phyloP scores from a whole-genome alignment of 1,140 invertebrate genomes.

The Trissolcus basalis region DNA sequence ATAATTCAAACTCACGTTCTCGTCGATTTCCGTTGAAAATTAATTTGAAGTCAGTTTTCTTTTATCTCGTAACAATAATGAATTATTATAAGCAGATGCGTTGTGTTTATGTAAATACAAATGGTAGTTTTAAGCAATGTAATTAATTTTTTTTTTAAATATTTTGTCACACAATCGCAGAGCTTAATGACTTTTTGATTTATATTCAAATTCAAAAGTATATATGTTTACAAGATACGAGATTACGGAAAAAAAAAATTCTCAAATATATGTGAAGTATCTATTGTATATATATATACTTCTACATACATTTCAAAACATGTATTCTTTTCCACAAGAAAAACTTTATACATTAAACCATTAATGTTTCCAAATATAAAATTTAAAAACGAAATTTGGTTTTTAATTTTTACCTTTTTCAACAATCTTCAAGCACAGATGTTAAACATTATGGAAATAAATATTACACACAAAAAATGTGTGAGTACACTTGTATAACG shows the following conservation, averaged over 20 bases:
- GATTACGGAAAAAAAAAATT: not conserved
- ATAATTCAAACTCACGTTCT: slow-evolving; percentile 12
- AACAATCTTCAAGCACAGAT: slow-evolving; percentile 23
- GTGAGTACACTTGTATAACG: slow-evolving; percentile 2
- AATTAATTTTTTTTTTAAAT: slow-evolving; percentile 20
- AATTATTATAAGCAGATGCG: slow-evolving; percentile 46
- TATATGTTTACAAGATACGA: slow-evolving; percentile 11
- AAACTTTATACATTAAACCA: no score
- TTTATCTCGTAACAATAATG: slow-evolving; percentile 35
- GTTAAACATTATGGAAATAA: slow-evolving; percentile 28
- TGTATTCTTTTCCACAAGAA: no score
- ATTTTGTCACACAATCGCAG: slow-evolving; percentile 12
- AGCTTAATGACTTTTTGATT: slow-evolving; percentile 22
- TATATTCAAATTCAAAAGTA: slow-evolving; percentile 31
- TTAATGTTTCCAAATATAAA: no score
- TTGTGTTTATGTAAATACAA: slow-evolving; percentile 36
- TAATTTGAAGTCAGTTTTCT: no score
- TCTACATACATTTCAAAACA: no score
- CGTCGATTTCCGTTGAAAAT: not conserved
- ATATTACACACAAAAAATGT: slow-evolving; percentile 4
- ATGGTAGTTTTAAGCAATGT: slow-evolving; percentile 8
- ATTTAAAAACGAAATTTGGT: no score
- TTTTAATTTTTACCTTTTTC: not conserved
- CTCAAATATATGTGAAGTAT: no score
- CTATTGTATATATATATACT: no score